Conservation (phyloP, 2,113 vertebrate species). For the Pampusana beccarii region DNA sequence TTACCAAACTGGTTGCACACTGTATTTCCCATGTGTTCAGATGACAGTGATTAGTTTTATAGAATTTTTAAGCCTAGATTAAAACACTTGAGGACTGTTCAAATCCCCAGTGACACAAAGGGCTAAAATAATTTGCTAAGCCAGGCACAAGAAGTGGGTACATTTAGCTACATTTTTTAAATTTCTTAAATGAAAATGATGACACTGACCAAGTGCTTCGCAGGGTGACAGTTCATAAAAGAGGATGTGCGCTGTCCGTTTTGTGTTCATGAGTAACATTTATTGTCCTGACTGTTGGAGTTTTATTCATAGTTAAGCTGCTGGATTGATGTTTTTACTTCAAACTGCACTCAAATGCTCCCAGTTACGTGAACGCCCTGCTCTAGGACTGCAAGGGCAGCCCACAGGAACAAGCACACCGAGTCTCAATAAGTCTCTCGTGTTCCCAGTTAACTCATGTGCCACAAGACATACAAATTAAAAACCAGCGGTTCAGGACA, state of each 20-base stretch:
- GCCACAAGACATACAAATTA: too few species aligned
- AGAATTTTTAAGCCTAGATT: neutral
- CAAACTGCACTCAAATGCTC: neutral
- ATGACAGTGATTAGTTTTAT: neutral
- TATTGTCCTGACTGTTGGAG: neutral
- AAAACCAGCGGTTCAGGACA: neutral
- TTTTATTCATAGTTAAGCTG: neutral
- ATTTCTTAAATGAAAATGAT: neutral
- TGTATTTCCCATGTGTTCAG: neutral
- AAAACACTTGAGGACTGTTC: neutral
- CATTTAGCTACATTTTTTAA: neutral
- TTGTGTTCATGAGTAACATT: neutral
- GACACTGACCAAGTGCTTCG: neutral
- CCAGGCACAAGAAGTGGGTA: neutral
- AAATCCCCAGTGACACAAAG: neutral
- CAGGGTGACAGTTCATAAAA: neutral
- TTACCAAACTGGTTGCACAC: neutral
- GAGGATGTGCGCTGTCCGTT: neutral
- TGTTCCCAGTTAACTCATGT: neutral
- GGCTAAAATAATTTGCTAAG: neutral
- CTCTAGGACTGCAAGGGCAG: neutral
- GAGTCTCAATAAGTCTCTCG: neutral
- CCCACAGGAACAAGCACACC: neutral
- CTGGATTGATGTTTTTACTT: neutral
- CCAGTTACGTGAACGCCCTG: neutral